A percentile compares a stretch with the other conserved stretches of the same genome.
Conservation (phyloP, 2,888 invertebrate genomes). For the Euzetes globulus region DNA sequence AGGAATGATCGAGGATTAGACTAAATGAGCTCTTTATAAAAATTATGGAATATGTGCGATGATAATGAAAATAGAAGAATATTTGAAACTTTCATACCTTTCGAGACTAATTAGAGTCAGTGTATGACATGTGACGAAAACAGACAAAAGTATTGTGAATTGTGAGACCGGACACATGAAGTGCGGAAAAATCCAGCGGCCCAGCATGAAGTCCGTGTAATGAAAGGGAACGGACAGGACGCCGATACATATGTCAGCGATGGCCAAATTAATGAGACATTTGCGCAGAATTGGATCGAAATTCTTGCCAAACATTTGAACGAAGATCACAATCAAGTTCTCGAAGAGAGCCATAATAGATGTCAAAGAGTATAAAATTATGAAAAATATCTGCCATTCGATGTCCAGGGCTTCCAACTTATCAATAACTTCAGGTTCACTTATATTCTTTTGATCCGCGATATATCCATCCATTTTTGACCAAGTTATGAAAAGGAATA, state of each 20-base stretch:
- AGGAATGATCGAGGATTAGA: too few relatives aligned
- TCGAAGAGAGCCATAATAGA: constrained; percentile 23
- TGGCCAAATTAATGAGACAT: constrained; percentile 32
- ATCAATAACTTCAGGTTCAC: background rate
- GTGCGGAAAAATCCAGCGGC: constrained; percentile 29
- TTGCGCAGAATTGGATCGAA: constrained; percentile 26
- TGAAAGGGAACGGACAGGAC: constrained; percentile 30
- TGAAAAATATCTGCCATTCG: background rate
- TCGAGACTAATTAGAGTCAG: constrained; percentile 27
- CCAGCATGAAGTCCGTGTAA: constrained; percentile 29
- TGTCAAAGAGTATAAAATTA: constrained; percentile 29
- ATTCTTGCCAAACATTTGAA: constrained; percentile 30
- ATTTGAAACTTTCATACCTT: too few relatives aligned
- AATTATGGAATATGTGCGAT: too few relatives aligned
- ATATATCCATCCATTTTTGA: constrained; percentile 1
- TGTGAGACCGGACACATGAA: constrained; percentile 23
- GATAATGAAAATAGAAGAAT: too few relatives aligned
- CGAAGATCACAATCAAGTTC: constrained; percentile 28
- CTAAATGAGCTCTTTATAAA: too few relatives aligned
- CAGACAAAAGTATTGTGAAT: constrained; percentile 9
- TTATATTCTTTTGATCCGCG: background rate
- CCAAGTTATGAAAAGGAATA: too few relatives aligned
- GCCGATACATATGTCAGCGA: constrained; percentile 24
- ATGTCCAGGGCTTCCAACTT: constrained; percentile 30
- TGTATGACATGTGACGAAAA: constrained; percentile 29